Evolutionary conservation across 2,797 vertebrate species (phyloP).

Genomic region (Erithacus rubecula): DNA sequence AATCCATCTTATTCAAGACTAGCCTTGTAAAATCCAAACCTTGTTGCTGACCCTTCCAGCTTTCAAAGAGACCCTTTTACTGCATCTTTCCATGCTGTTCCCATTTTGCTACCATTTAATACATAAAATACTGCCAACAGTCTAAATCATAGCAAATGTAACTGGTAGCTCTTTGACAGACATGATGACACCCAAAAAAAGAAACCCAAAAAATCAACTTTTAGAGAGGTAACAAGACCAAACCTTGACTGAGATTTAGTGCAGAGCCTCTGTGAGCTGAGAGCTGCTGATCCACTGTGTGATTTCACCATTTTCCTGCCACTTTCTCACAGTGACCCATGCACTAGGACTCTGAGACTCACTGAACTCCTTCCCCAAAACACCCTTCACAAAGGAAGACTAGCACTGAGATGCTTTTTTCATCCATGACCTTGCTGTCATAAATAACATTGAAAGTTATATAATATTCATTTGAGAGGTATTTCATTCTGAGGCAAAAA

Average conservation of each 20-base stretch:
- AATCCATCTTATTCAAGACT: neutral
- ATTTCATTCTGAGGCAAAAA: neutral
- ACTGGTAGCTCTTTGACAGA: neutral
- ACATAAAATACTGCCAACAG: neutral
- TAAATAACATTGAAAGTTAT: neutral
- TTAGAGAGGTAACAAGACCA: neutral
- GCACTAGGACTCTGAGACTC: too few relatives aligned
- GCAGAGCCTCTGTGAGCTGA: too few relatives aligned
- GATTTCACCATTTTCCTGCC: neutral
- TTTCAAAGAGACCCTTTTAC: neutral
- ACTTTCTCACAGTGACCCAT: neutral
- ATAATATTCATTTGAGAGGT: neutral
- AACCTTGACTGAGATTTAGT: neutral
- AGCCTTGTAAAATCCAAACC: neutral
- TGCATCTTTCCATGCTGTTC: neutral
- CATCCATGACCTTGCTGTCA: neutral
- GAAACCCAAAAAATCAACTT: neutral
- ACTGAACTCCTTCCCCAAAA: neutral
- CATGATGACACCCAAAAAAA: neutral
- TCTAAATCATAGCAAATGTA: neutral
- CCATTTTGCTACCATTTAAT: neutral
- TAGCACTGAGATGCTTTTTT: neutral
- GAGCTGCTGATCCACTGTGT: neutral
- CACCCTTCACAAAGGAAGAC: neutral
- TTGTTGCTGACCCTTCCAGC: neutral